A percentile compares a stretch with the other conserved stretches of the same genome.
These are phyloP conservation scores for Congeria kusceri DNA, from an alignment of 2,888 invertebrate species.

Conservation along the genomic window DNA sequence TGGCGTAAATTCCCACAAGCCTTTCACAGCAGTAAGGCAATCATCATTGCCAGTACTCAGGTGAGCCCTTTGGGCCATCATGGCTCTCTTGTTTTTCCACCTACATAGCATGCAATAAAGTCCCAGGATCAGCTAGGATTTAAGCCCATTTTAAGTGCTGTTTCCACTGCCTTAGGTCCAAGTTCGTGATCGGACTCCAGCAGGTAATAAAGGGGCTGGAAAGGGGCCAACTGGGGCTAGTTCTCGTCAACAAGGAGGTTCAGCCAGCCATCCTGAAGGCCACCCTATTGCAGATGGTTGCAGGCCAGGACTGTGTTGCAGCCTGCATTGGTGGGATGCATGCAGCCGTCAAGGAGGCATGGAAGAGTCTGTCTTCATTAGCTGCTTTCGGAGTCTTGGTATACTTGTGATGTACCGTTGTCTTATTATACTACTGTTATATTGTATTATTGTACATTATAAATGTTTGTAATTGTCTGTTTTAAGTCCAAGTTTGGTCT, in stretches of 20 bases:
- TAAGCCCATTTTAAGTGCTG: too few relatives aligned
- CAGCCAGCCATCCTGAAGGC: conserved; percentile 1
- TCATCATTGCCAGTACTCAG: too few relatives aligned
- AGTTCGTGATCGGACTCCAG: neutral
- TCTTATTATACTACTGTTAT: too few relatives aligned
- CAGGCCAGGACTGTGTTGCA: neutral
- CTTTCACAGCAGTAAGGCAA: too few relatives aligned
- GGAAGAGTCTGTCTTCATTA: neutral
- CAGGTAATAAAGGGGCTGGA: neutral
- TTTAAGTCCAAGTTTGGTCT: too few relatives aligned
- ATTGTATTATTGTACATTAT: too few relatives aligned
- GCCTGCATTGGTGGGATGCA: neutral
- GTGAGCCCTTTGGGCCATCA: too few relatives aligned
- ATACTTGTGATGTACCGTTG: neutral
- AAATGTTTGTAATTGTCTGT: too few relatives aligned
- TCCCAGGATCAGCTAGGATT: too few relatives aligned
- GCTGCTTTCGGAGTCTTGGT: neutral
- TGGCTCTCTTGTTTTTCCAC: too few relatives aligned
- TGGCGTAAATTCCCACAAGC: too few relatives aligned
- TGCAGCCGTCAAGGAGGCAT: neutral
- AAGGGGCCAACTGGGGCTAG: neutral
- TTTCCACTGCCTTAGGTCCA: neutral
- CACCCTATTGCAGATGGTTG: neutral
- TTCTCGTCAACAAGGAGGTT: neutral
- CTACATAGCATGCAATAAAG: too few relatives aligned